A percentile compares a stretch with the other conserved stretches of the same genome.
phyloP scores from a whole-genome alignment of 2,113 vertebrate species.

The human (Homo sapiens) region DNA sequence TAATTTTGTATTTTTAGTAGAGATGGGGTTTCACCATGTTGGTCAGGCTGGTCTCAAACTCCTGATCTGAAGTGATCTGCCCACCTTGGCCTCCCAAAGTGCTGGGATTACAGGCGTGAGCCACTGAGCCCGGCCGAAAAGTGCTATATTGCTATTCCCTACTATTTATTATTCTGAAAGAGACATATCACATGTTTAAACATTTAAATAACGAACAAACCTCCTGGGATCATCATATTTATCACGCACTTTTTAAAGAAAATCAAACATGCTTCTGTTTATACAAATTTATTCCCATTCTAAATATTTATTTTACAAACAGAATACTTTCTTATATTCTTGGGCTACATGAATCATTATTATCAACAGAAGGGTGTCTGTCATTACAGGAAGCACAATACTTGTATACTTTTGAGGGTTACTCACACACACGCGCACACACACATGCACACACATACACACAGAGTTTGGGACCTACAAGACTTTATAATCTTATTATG shows the following conservation, averaged over 20 bases:
- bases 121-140: neutral
- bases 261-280: conserved; percentile 33
- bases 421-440: neutral
- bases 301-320: neutral
- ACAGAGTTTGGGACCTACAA: neutral
- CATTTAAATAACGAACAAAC: conserved; percentile 62
- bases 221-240: neutral
- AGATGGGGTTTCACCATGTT: too few species aligned
- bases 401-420: neutral
- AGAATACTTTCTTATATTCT: neutral
- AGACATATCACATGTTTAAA: conserved; percentile 18
- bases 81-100: too few species aligned
- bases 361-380: neutral
- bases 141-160: neutral
- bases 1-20: too few species aligned
- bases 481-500: neutral
- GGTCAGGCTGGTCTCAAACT: too few species aligned
- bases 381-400: neutral
- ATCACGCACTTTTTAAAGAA: neutral
- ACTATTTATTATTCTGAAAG: conserved; percentile 50
- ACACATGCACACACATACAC: neutral
- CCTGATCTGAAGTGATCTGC: too few species aligned
- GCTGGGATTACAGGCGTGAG: too few species aligned
- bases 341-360: neutral
- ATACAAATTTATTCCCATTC: conserved; percentile 13